Conservation (phyloP, 2,113 vertebrate genomes). For the Corvus cornix region DNA sequence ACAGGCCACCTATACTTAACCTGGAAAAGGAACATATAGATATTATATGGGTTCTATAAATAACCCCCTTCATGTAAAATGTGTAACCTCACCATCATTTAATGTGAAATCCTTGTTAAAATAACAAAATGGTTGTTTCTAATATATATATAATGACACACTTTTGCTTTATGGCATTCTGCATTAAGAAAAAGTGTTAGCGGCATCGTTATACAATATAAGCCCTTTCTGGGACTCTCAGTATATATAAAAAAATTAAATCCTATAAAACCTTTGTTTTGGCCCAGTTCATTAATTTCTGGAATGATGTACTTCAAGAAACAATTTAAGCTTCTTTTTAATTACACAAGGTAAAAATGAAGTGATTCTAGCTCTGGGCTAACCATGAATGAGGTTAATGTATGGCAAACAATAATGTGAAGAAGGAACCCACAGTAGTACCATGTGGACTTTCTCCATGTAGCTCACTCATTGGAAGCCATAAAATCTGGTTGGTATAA, state of each 20-base stretch:
- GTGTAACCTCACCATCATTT: background rate
- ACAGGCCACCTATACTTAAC: background rate
- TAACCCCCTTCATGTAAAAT: background rate
- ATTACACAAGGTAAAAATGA: background rate
- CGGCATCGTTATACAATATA: background rate
- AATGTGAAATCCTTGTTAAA: background rate
- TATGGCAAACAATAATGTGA: background rate
- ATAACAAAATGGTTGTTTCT: background rate
- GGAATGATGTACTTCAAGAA: background rate
- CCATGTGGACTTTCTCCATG: background rate
- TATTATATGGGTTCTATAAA: background rate
- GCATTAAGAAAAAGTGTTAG: background rate
- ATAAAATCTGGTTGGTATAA: constrained; percentile 28
- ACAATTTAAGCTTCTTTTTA: background rate
- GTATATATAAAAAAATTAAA: background rate
- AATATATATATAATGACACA: too few species aligned
- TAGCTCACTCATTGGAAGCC: background rate
- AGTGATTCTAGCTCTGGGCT: background rate
- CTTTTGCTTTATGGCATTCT: background rate
- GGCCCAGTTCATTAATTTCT: background rate
- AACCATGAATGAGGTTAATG: background rate
- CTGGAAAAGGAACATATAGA: background rate
- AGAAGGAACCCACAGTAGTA: background rate
- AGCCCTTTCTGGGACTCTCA: background rate
- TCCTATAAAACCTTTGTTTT: background rate